Conservation (phyloP, 2,797 vertebrate genomes). For the Gadopsis marmoratus region DNA sequence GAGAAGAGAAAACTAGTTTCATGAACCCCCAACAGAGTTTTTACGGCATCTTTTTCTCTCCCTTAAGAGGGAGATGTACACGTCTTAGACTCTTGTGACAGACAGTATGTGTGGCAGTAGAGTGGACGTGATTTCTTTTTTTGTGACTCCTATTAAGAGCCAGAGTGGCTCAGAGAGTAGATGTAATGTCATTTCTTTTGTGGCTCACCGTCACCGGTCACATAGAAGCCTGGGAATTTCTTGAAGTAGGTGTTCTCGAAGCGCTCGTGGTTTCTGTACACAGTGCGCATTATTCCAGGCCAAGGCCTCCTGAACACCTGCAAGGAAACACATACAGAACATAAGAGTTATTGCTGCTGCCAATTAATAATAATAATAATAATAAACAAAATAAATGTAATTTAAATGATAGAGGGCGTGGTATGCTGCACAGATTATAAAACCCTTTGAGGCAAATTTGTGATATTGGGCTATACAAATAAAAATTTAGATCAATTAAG, state of each 20-base stretch:
- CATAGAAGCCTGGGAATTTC: slow-evolving; percentile 88
- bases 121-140: neutral
- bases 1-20: slow-evolving; percentile 26
- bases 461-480: no score
- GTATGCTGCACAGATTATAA: no score
- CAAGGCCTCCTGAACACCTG: slow-evolving; percentile 88
- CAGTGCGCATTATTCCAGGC: slow-evolving; percentile 88
- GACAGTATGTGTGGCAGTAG: neutral
- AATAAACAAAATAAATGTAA: neutral
- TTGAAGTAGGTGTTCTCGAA: slow-evolving; percentile 89
- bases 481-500: neutral
- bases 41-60: neutral
- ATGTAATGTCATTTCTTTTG: neutral
- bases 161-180: neutral
- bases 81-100: neutral
- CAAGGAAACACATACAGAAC: neutral
- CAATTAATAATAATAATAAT: no score
- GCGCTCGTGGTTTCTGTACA: slow-evolving; percentile 85
- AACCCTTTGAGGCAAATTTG: no score
- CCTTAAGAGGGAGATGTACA: neutral
- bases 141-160: neutral
- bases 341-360: neutral
- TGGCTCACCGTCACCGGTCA: slow-evolving; percentile 87
- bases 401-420: no score
- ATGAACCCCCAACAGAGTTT: slow-evolving; percentile 6